These are phyloP conservation scores for Eurosta solidaginis DNA, from an alignment of 1,140 invertebrate species.

Conservation along the genomic window DNA sequence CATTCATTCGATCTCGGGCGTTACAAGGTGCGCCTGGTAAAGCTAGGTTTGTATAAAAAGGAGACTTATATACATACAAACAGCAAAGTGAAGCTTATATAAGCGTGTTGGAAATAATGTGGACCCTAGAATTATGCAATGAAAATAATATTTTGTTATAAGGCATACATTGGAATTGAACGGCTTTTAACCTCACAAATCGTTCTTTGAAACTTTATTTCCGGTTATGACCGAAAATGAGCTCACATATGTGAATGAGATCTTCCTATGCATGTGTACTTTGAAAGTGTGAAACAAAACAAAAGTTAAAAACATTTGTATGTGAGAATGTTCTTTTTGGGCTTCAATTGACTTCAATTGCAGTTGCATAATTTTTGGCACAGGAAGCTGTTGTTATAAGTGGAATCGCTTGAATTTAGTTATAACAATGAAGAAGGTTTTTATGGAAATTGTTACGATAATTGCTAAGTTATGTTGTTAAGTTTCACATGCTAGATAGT, in stretches of 20 bases:
- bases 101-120: no score
- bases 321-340: not conserved
- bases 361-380: no score
- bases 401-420: not conserved
- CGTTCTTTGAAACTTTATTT: no score
- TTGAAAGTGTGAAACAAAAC: not conserved
- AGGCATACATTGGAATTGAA: no score
- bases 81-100: no score
- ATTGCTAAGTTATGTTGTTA: not conserved
- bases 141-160: no score
- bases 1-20: no score
- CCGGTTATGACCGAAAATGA: not conserved
- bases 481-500: not conserved
- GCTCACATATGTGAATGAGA: not conserved
- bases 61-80: no score
- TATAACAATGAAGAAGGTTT: not conserved
- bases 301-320: not conserved
- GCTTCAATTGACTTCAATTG: not conserved
- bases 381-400: not conserved
- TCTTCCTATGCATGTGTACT: not conserved
- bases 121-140: no score
- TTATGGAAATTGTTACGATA: not conserved
- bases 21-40: no score
- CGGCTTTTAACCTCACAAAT: no score
- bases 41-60: no score